A percentile compares a stretch with the other conserved stretches of the same genome.
Conservation (phyloP, 2,797 vertebrate genomes). For the Cryptoblepharus egeriae region DNA sequence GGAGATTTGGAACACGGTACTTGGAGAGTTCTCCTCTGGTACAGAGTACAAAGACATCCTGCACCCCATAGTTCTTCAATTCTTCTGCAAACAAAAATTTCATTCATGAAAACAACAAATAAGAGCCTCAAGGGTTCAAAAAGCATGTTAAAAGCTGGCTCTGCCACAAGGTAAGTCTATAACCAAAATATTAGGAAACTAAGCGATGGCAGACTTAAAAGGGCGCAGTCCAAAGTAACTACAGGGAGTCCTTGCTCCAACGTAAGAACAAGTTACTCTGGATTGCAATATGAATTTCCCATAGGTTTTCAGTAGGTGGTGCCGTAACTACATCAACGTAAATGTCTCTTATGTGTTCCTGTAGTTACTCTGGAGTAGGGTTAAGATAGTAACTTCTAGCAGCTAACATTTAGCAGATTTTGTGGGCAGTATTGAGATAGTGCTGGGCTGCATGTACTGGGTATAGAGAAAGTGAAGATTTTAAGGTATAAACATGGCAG, state of each 20-base stretch:
- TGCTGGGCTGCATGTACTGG: background rate
- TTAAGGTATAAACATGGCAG: background rate
- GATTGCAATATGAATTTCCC: no score
- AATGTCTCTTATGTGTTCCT: no score
- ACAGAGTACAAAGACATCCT: conserved; percentile 92
- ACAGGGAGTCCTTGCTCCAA: no score
- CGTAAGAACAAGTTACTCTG: no score
- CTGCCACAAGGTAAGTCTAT: background rate
- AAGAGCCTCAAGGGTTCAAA: background rate
- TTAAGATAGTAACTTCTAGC: no score
- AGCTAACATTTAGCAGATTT: background rate
- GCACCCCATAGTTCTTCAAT: conserved; percentile 83
- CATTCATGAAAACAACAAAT: accelerated
- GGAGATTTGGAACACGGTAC: conserved; percentile 87
- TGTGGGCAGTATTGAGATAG: background rate
- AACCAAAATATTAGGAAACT: background rate
- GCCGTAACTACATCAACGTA: no score
- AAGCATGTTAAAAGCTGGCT: background rate
- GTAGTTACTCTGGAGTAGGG: no score
- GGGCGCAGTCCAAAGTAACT: no score
- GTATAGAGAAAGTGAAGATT: background rate
- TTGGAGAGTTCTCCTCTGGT: conserved; percentile 87
- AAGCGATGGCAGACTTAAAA: no score
- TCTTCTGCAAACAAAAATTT: conserved; percentile 87
- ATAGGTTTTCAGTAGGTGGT: no score